Conservation (phyloP, 2,113 vertebrate species). For the Mesembrinibis cayennensis region DNA sequence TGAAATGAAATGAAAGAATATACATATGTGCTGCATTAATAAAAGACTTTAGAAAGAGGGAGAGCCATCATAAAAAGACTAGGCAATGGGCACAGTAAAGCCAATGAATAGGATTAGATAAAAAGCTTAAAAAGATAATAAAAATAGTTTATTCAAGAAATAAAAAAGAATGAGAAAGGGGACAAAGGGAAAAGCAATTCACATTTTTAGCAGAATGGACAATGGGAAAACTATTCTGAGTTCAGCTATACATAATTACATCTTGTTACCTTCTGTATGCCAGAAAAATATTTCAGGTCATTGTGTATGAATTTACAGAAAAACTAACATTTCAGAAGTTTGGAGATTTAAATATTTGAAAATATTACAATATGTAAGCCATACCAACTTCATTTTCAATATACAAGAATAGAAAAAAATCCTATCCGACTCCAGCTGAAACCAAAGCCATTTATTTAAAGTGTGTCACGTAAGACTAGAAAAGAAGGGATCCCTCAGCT, state of each 20-base stretch:
- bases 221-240: conserved; percentile 5
- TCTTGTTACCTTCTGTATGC: neutral
- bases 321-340: neutral
- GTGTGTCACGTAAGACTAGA: accelerated
- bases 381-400: neutral
- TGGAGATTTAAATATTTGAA: neutral
- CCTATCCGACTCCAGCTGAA: neutral
- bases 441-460: neutral
- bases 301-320: neutral
- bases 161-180: neutral
- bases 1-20: conserved; percentile 16
- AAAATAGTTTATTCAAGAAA: conserved; percentile 46
- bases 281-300: neutral
- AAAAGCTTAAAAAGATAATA: conserved; percentile 40
- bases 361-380: neutral
- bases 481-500: neutral
- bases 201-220: neutral
- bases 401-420: neutral
- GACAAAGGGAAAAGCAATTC: conserved; percentile 22
- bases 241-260: neutral
- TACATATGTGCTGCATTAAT: neutral
- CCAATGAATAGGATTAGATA: conserved; percentile 40
- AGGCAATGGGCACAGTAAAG: conserved; percentile 19
- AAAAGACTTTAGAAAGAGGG: neutral
- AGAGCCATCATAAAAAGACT: neutral